Evolutionary conservation across 1,140 invertebrate species (phyloP), one percentile per base, ranked within the genome.

Genomic region (Ostrea denselamellosa): DNA sequence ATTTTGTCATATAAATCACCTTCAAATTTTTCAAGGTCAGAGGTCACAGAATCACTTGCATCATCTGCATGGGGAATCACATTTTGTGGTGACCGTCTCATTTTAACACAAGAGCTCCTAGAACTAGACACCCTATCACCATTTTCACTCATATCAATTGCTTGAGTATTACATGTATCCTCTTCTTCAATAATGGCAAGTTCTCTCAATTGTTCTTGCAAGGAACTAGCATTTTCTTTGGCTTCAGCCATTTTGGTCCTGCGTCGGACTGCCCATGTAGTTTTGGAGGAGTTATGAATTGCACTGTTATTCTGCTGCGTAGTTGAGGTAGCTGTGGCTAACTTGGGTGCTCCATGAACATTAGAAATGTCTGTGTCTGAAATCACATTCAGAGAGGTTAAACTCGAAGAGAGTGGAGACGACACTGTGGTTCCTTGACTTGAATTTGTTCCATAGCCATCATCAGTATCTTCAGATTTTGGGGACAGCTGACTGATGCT

Each of bases 361-460:
- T 77, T 85, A n/a, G 89, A 88, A 53, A 85, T 89, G 68, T 90
- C 90, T 51, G 85, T 25, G 84, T 89, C 89, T 25, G 86, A 85
- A 85, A 81, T 89, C 25, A 85, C 85, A 44, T 77, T 68, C 10
- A 87, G 82, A 12, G 89, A 90, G 34, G 85, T 88, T 28, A 90
- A 92, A 88, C 91, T 90, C 28, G 89, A 92, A n/a, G 92, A 92
- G 56, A 92, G 89, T n/a, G 91, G 89, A 7, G 92, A 92, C 12
- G 92, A 91, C 9, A 92, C 88, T 8, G 88, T 89, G 0, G 92
- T 92, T 62, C 91, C 90, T 56, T 90, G 89, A 83, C 92, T 90
- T 44, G 90, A 92, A 86, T 92, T 91, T 54, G 92, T 92, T 53
- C 92, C 92, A 54, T 92, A 92, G 3, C 92, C 92, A 88, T 92